These are phyloP conservation scores for Antechinus stuartii DNA, from an alignment of 2,113 vertebrate species.

Conservation along the genomic window DNA sequence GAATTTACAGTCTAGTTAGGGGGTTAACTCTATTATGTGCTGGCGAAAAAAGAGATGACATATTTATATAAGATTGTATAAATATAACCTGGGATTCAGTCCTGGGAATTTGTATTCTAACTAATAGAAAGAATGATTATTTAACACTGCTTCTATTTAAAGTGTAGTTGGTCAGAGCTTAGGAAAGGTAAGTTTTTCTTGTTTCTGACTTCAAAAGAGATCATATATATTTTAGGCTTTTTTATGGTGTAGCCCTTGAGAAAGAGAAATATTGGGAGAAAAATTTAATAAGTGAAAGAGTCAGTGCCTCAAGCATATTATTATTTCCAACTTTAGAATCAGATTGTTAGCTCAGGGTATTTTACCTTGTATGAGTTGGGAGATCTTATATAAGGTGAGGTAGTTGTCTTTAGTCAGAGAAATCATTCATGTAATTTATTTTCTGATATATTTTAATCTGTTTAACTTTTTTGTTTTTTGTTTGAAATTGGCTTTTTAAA, in stretches of 20 bases:
- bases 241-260: background rate
- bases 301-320: background rate
- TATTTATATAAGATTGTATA: background rate
- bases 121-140: background rate
- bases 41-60: background rate
- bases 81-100: background rate
- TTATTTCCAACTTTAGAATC: background rate
- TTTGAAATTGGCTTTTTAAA: background rate
- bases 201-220: background rate
- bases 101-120: background rate
- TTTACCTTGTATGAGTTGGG: background rate
- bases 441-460: background rate
- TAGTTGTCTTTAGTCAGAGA: background rate
- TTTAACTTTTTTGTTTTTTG: background rate
- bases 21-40: background rate
- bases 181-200: background rate
- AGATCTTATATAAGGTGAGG: background rate
- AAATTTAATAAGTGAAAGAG: background rate
- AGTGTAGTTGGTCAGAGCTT: background rate
- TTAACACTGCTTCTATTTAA: background rate
- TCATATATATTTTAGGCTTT: background rate
- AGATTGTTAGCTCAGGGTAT: background rate
- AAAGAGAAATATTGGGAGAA: background rate
- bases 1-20: conserved; percentile 1
- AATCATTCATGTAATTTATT: background rate